These are phyloP conservation scores for Xylocampa areola DNA, from an alignment of 2,888 invertebrate genomes.

Conservation along the genomic window DNA sequence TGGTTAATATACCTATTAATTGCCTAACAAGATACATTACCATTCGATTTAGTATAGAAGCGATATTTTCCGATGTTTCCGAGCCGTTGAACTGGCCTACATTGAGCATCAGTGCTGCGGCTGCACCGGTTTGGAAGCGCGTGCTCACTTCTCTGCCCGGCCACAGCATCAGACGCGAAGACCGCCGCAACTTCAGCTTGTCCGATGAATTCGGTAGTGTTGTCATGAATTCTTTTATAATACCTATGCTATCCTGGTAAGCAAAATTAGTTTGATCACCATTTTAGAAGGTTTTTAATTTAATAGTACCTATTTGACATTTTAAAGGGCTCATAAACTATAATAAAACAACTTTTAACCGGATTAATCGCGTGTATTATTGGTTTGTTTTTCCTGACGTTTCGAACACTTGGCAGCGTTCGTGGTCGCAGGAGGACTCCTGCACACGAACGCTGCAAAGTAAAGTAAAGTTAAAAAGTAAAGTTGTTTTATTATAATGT, in stretches of 20 bases:
- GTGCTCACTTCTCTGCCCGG: slow-evolving; percentile 57
- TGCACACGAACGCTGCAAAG: too few relatives aligned
- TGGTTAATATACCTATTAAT: too few relatives aligned
- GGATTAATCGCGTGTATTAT: too few relatives aligned
- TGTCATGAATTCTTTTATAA: slow-evolving; percentile 69
- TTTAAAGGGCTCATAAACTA: too few relatives aligned
- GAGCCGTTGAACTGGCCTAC: slow-evolving; percentile 70
- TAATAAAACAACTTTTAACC: too few relatives aligned
- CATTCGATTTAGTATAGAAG: slow-evolving; percentile 73
- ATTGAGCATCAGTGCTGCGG: slow-evolving; percentile 63
- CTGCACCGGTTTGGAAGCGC: slow-evolving; percentile 61
- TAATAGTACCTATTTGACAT: too few relatives aligned
- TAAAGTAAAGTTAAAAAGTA: too few relatives aligned
- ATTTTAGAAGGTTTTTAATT: too few relatives aligned
- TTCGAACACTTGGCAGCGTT: too few relatives aligned
- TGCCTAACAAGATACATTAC: slow-evolving; percentile 64
- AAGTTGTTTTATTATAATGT: too few relatives aligned
- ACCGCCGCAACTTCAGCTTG: slow-evolving; percentile 74
- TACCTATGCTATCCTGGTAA: slow-evolving; percentile 71
- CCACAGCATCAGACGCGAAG: slow-evolving; percentile 73
- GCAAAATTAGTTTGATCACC: neutral
- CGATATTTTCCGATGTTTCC: slow-evolving; percentile 67
- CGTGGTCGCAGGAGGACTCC: too few relatives aligned
- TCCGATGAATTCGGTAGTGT: slow-evolving; percentile 70
- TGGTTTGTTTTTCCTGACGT: too few relatives aligned